These are phyloP conservation scores for Sanderia malayensis DNA, from an alignment of 30 jellyfish, hydroid and myxozoan genomes.

Conservation along the genomic window DNA sequence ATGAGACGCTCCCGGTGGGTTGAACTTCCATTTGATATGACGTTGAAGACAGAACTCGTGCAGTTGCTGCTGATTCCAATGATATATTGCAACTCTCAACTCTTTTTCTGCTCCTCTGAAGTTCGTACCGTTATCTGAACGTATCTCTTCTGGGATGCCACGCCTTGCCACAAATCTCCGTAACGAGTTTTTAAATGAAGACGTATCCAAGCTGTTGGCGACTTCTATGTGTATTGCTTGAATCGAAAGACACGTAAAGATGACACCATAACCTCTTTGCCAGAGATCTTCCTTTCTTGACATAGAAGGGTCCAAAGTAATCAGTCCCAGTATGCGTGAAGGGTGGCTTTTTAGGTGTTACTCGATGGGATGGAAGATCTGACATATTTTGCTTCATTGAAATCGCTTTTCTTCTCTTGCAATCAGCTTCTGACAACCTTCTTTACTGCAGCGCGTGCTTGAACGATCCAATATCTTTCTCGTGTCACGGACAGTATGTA, in stretches of 20 bases:
- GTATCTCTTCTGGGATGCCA: conserved; percentile 17
- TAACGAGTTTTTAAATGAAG: conserved; percentile 22
- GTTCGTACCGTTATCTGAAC: not conserved
- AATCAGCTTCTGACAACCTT: not conserved
- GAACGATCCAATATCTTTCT: not conserved
- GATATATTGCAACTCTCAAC: not conserved
- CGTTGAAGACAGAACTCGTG: conserved; percentile 44
- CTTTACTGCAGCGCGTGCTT: not conserved
- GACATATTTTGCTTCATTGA: not conserved
- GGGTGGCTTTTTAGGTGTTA: not conserved
- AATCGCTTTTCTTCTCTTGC: not conserved
- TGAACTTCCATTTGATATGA: not conserved
- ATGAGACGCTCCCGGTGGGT: conserved; percentile 2
- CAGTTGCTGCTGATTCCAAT: conserved; percentile 21
- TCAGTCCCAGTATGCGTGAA: not conserved
- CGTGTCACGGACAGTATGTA: not conserved
- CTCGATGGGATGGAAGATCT: not conserved
- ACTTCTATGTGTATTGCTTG: not conserved
- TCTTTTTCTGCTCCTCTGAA: conserved; percentile 1
- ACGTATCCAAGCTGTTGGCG: conserved; percentile 19
- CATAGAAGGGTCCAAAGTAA: conserved; percentile 1
- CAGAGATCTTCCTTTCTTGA: not conserved
- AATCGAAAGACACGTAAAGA: conserved; percentile 26
- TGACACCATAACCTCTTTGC: conserved; percentile 36
- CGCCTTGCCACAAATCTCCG: conserved; percentile 39